These are phyloP conservation scores for Falco berigora DNA, from an alignment of 2,797 vertebrate genomes.

Conservation along the genomic window DNA sequence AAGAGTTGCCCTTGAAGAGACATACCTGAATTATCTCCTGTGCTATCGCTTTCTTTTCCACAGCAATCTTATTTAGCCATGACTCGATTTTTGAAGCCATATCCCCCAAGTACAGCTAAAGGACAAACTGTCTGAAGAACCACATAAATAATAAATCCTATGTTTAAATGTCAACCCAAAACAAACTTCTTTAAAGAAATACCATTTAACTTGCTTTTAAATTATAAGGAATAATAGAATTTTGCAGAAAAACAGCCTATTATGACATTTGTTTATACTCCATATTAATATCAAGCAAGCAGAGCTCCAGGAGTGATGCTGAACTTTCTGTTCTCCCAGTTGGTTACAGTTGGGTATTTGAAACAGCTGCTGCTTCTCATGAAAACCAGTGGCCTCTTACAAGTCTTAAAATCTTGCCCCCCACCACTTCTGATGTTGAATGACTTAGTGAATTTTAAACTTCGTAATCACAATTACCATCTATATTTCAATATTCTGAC, in stretches of 20 bases:
- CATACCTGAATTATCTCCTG: not conserved
- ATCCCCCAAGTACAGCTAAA: not conserved
- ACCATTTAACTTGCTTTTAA: conserved; percentile 9
- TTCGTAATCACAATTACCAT: not conserved
- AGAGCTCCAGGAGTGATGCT: not conserved
- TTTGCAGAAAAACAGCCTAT: conserved; percentile 1
- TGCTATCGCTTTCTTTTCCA: not conserved
- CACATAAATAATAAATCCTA: not conserved
- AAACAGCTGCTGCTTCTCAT: not conserved
- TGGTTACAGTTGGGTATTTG: not conserved
- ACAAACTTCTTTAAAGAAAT: not conserved
- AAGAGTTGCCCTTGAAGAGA: not conserved
- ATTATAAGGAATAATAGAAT: not conserved
- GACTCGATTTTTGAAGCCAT: not conserved
- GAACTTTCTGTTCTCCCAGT: not conserved
- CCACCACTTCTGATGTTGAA: not conserved
- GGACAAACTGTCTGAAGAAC: not conserved
- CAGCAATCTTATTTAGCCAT: not conserved
- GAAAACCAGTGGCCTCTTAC: not conserved
- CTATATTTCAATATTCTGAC: not conserved
- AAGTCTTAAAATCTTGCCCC: not conserved
- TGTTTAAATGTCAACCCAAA: conserved; percentile 38
- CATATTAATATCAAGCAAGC: not conserved
- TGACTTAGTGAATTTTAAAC: not conserved
- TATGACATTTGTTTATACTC: conserved; percentile 1